These are phyloP conservation scores for Hystrix cristata DNA, from an alignment of 2,113 vertebrate species.

Conservation along the genomic window DNA sequence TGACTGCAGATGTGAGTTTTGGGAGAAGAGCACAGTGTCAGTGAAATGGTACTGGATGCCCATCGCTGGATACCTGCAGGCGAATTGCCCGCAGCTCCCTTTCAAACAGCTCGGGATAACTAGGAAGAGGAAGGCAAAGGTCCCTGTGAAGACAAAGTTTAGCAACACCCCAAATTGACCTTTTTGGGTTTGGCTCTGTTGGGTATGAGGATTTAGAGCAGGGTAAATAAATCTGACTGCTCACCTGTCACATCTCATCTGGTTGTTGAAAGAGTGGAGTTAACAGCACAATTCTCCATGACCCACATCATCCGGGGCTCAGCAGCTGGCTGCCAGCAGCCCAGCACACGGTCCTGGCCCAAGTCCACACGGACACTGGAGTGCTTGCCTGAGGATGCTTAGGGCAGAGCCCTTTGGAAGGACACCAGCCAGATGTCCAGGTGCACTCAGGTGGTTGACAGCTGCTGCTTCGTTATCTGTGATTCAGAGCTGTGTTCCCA, in stretches of 20 bases:
- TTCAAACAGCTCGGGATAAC: background rate
- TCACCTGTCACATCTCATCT: conserved; percentile 19
- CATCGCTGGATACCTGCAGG: background rate
- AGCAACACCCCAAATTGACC: background rate
- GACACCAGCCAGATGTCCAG: conserved; percentile 58
- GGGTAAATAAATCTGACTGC: background rate
- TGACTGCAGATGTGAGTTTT: background rate
- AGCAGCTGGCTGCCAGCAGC: conserved; percentile 4
- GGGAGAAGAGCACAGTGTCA: background rate
- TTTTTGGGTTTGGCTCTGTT: background rate
- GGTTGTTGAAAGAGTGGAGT: background rate
- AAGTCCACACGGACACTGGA: background rate
- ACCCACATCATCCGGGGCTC: background rate
- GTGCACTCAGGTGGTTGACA: background rate
- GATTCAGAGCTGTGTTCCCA: rapidly evolving
- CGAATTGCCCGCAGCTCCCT: background rate
- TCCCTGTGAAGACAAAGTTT: background rate
- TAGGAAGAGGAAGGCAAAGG: background rate
- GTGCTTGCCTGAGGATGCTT: background rate
- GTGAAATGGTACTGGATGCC: background rate
- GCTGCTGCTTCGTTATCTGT: background rate
- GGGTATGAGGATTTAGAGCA: background rate
- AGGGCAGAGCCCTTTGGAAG: conserved; percentile 60
- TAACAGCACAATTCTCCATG: background rate
- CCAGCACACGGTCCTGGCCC: background rate